Base-by-base conservation (phyloP, 2,113 vertebrate genomes). In the Mungos mungo region DNA sequence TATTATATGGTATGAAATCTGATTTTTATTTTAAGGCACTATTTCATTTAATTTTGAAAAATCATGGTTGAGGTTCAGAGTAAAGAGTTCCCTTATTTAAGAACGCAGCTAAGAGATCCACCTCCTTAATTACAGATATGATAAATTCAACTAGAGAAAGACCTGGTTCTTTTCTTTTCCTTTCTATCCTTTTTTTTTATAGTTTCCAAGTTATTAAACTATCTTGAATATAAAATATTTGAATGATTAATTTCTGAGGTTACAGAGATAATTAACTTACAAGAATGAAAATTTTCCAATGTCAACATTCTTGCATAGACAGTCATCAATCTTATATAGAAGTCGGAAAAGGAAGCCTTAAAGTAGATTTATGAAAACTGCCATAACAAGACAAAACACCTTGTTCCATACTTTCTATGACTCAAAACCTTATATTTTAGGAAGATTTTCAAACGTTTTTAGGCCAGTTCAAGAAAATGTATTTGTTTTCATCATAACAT, bases 21-120 rank as follows among this genome's bases (percentile, higher is more conserved):
- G 2, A 91, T 85, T 82, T 80, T 71, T 93, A 81, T 93, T 77
- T 81, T 86, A 95, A 92, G 94, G 69, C 1, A 71, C 7, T 92
- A 50, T 80, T 57, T 79, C 1, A 85, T 69, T 93, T 88, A 86
- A 68, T 80, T 8, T 52, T 13, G 19, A 81, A 88, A 88, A 86
- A 27, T 10, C 15, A 77, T 65, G 21, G 38, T 38, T 65, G 16
- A 69, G 4, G 3, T 16, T 96, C 13, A 69, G 8, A 72, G 4
- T 74, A 29, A 93, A 96, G 11, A 77, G 11, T 21, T 52, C 65
- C 23, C 13, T 69, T 57, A 2, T n/a, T 50, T 74, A 90, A 33
- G 45, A 69, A 84, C 38, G 11, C 82, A 84, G 1, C 18, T 72
- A 74, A 79, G 8, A 76, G 8, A 38, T 41, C 77, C 18, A 79